A percentile compares a stretch with the other conserved stretches of the same genome.
Conservation (phyloP, 2,797 vertebrate genomes). For the Lepilemur septentrionalis region DNA sequence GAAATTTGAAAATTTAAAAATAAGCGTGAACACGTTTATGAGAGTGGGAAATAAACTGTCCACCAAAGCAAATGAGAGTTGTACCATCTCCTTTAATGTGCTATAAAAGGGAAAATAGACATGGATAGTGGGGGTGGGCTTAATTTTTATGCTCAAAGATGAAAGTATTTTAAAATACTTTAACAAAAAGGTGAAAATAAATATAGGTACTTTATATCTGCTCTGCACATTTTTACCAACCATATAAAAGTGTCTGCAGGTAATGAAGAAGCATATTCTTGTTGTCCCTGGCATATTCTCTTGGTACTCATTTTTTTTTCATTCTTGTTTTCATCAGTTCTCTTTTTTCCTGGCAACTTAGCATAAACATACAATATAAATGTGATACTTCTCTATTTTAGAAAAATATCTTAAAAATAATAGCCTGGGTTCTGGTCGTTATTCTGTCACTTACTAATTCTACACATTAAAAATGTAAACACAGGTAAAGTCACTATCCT, state of each 20-base stretch:
- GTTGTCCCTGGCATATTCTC: background rate
- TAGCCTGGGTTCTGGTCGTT: background rate
- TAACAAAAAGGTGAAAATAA: slow-evolving; percentile 3
- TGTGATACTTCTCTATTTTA: slow-evolving; percentile 35
- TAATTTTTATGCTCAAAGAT: background rate
- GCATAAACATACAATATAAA: background rate
- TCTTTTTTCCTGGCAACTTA: background rate
- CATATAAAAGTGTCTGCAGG: background rate
- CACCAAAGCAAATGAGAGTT: background rate
- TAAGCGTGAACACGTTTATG: background rate
- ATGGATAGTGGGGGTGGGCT: background rate
- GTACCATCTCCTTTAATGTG: background rate
- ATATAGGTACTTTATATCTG: background rate
- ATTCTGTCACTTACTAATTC: background rate
- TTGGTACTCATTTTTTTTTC: background rate
- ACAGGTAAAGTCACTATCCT: background rate
- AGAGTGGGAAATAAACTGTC: background rate
- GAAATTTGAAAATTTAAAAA: background rate
- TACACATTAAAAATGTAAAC: background rate
- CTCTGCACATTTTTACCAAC: background rate
- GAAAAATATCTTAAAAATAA: slow-evolving; percentile 18
- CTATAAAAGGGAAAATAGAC: background rate
- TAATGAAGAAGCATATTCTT: background rate
- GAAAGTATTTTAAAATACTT: background rate
- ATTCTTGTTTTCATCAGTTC: background rate